These are phyloP conservation scores for Bombus balteatus DNA, from an alignment of 1,140 invertebrate genomes.

Conservation along the genomic window DNA sequence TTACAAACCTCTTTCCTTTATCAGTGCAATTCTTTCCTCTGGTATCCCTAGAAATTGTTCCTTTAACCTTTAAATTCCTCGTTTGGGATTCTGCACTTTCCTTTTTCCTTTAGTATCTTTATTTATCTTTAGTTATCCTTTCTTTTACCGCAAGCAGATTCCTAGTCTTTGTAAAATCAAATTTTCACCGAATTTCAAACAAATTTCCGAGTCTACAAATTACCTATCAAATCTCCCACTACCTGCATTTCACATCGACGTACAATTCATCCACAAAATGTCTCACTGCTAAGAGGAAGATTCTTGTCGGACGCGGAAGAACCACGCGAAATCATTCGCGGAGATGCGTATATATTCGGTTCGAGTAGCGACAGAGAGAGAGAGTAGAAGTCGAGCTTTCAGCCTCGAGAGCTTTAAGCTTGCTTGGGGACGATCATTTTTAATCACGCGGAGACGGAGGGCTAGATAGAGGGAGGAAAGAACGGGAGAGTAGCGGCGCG, in stretches of 20 bases:
- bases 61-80: not conserved
- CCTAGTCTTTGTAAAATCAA: too few species aligned
- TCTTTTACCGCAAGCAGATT: too few species aligned
- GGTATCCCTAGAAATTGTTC: too few species aligned
- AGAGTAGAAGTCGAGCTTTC: slow-evolving; percentile 36
- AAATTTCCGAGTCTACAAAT: too few species aligned
- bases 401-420: slow-evolving; percentile 53
- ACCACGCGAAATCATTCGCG: not conserved
- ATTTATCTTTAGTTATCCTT: too few species aligned
- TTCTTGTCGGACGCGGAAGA: not conserved
- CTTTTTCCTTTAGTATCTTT: too few species aligned
- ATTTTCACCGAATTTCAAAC: too few species aligned
- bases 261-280: too few species aligned
- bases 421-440: slow-evolving; percentile 71
- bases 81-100: not conserved
- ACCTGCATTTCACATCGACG: too few species aligned
- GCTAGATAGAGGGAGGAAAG: slow-evolving; percentile 13
- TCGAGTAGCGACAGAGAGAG: not conserved
- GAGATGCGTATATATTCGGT: not conserved
- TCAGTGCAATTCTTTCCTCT: too few species aligned
- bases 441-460: slow-evolving; percentile 65
- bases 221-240: too few species aligned
- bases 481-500: slow-evolving; percentile 16
- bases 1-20: not conserved
- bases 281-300: not conserved